These are phyloP conservation scores for Prunella strophiata DNA, from an alignment of 2,797 vertebrate species.

Conservation along the genomic window DNA sequence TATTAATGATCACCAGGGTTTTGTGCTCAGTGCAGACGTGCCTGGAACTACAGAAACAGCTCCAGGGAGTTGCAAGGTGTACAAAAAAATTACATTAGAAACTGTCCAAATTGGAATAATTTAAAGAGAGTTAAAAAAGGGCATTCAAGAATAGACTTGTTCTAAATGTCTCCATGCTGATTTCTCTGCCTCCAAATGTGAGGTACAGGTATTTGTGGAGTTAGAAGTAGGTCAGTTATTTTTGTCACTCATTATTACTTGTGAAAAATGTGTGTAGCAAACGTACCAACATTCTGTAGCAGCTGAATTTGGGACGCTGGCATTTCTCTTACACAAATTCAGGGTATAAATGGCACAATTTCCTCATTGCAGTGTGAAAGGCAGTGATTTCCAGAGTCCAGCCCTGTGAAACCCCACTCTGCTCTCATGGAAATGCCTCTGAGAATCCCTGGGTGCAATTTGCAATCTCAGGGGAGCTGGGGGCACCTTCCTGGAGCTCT, in stretches of 20 bases:
- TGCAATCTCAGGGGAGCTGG: background rate
- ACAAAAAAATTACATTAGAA: slow-evolving; percentile 32
- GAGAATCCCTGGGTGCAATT: background rate
- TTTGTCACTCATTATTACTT: slow-evolving; percentile 81
- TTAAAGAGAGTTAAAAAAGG: slow-evolving; percentile 69
- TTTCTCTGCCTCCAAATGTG: slow-evolving; percentile 63
- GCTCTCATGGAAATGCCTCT: background rate
- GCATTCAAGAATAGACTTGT: slow-evolving; percentile 70
- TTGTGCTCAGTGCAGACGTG: background rate
- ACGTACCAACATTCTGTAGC: slow-evolving; percentile 52
- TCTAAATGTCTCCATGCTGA: slow-evolving; percentile 67
- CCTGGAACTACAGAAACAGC: slow-evolving; percentile 37
- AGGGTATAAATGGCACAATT: background rate
- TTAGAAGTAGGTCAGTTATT: slow-evolving; percentile 82
- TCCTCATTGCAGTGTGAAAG: background rate
- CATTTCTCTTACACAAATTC: background rate
- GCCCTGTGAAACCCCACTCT: background rate
- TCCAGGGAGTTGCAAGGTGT: slow-evolving; percentile 26
- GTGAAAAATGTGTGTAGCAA: slow-evolving; percentile 74
- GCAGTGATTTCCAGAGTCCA: background rate
- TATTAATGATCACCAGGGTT: background rate
- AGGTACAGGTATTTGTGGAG: slow-evolving; percentile 78
- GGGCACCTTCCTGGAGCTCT: background rate
- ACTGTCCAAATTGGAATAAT: slow-evolving; percentile 44
- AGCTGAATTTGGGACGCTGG: slow-evolving; percentile 55